A percentile compares a stretch with the other conserved stretches of the same genome.
phyloP scores from a whole-genome alignment of 2,113 vertebrate genomes.

The Zapornia atra region DNA sequence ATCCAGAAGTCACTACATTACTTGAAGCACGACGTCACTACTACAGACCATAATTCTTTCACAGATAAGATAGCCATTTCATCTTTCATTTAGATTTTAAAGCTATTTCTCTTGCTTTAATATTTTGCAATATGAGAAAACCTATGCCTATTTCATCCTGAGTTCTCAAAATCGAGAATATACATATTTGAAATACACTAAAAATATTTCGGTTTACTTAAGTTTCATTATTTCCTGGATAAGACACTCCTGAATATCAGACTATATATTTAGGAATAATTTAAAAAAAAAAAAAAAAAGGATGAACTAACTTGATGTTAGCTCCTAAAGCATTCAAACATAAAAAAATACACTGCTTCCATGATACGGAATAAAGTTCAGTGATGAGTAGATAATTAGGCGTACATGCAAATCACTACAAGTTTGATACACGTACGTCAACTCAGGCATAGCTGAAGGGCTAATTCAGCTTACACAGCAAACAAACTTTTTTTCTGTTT shows the following conservation, averaged over 20 bases:
- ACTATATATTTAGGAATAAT: not conserved
- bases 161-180: not conserved
- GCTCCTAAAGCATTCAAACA: not conserved
- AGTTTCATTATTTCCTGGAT: not conserved
- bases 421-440: not conserved
- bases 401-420: slow-evolving; percentile 1
- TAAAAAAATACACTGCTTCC: not conserved
- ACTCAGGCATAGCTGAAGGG: not conserved
- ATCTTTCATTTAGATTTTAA: not conserved
- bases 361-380: not conserved
- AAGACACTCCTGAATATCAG: not conserved
- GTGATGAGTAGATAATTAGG: slow-evolving; percentile 34
- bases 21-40: not conserved
- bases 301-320: not conserved
- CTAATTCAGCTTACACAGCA: not conserved
- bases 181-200: not conserved
- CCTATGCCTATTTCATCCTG: not conserved
- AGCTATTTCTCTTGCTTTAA: slow-evolving; percentile 17
- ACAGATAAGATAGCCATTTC: not conserved
- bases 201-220: not conserved
- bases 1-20: not conserved
- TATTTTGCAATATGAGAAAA: slow-evolving; percentile 14
- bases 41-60: not conserved
- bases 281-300: not conserved
- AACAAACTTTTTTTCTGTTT: not conserved